Evolutionary conservation across 2,797 vertebrate genomes (phyloP).

Genomic region (Sebastes cheni): DNA sequence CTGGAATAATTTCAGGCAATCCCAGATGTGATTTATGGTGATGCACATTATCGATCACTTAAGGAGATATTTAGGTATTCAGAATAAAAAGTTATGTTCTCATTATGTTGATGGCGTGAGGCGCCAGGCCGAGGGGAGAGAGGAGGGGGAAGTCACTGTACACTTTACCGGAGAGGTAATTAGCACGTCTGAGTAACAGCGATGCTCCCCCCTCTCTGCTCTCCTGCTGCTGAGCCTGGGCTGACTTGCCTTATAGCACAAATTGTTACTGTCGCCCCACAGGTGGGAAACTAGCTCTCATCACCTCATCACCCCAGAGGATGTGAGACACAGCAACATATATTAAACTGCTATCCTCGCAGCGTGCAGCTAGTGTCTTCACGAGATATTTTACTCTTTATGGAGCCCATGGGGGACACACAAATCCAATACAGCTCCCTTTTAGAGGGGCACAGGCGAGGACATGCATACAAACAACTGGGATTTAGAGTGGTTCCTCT

Average conservation of each 20-base stretch:
- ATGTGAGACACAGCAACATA: constrained; percentile 76
- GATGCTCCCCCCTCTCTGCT: constrained; percentile 57
- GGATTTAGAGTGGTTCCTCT: constrained; percentile 74
- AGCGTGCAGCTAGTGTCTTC: constrained; percentile 75
- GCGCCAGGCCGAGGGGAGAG: constrained; percentile 84
- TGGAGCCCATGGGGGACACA: constrained; percentile 79
- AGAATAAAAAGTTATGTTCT: constrained; percentile 90
- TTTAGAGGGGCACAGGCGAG: constrained; percentile 70
- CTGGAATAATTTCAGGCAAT: constrained; percentile 95
- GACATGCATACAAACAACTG: constrained; percentile 81
- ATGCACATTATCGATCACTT: constrained; percentile 97
- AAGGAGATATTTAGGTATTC: constrained; percentile 96
- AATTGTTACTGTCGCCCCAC: constrained; percentile 79
- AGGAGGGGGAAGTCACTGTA: constrained; percentile 68
- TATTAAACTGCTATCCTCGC: constrained; percentile 80
- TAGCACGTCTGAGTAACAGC: constrained; percentile 83
- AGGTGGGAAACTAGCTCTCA: constrained; percentile 82
- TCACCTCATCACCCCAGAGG: constrained; percentile 81
- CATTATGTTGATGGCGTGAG: constrained; percentile 88
- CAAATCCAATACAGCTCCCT: constrained; percentile 78
- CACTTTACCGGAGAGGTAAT: constrained; percentile 83
- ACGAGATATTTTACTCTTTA: constrained; percentile 83
- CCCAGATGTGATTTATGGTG: constrained; percentile 95
- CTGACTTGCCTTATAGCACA: constrained; percentile 70
- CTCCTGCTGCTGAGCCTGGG: constrained; percentile 64